phyloP scores from a whole-genome alignment of 2,113 vertebrate genomes.

The Apistogramma diplotaenia region DNA sequence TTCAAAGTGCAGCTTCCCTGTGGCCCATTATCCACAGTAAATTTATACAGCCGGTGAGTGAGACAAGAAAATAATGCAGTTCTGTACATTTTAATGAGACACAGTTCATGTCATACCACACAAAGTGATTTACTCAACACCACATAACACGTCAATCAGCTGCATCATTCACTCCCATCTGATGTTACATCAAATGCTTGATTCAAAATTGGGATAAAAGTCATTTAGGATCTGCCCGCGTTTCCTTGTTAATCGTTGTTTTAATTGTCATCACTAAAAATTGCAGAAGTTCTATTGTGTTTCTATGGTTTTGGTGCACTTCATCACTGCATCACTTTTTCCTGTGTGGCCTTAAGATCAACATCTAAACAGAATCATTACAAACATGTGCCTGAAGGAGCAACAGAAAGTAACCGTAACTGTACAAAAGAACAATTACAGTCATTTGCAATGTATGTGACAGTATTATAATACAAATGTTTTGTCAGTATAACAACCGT shows the following conservation, averaged over 20 bases:
- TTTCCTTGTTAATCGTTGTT: background rate
- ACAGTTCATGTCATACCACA: background rate
- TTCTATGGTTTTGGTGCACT: background rate
- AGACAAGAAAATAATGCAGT: background rate
- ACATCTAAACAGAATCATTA: background rate
- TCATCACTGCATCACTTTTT: background rate
- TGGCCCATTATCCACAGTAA: too few species aligned
- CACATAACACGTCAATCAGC: background rate
- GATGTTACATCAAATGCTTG: background rate
- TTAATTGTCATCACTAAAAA: background rate
- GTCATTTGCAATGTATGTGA: background rate
- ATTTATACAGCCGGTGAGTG: background rate
- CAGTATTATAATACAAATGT: background rate
- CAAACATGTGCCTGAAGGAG: background rate
- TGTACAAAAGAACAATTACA: background rate
- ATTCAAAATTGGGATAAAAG: background rate
- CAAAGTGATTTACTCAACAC: background rate
- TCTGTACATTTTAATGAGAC: background rate
- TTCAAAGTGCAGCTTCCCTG: background rate
- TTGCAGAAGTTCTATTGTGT: background rate
- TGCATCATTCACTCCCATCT: background rate
- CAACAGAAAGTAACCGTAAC: background rate
- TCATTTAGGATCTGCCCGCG: background rate
- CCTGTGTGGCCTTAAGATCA: background rate
- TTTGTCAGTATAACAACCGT: background rate